Base-by-base conservation (phyloP, 2,888 invertebrate species). In the Villa cingulata region DNA sequence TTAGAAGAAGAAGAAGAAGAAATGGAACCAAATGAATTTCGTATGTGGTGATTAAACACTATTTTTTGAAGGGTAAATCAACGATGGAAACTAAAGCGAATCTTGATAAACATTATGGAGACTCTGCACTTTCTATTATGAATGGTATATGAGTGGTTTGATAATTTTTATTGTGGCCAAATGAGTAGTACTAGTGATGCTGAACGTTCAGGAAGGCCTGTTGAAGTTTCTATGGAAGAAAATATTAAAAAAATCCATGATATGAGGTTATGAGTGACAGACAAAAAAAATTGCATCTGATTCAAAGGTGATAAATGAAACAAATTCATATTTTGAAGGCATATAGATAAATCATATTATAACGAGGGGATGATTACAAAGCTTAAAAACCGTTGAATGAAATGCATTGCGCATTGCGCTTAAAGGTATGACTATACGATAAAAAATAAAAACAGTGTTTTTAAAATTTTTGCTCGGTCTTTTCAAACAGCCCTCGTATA, bases 91-190 rank as follows among this genome's bases (percentile, higher is more conserved):
- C 38, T 10, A 38, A 38, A 18, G 10, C 4, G 18, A 46, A n/a
- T 1, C 32, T 46, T 40, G 29, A 46, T 27, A 46, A 45, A 45
- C 38, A 45, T 16, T 45, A 39, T 40, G 45, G 45, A 6, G 45
- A 45, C 37, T 45, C 37, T 45, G 32, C 45, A 32, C 32, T 29
- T 17, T 39, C n/a, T 14, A 40, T 29, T 40, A 19, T n/a, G 15
- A 46, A 46, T 46, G 40, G 34, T 46, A 4, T 15, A 40, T 2
- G 29, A 40, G 40, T 46, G 36, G 32, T 46, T 46, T 40, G 23
- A 32, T 39, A 39, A 39, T 14, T n/a, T 39, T 20, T 18, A 18
- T 29, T 32, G 29, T 45, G 32, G 45, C 16, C 45, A 39, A 27
- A 46, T 39, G 9, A 46, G 45, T 34, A 46, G n/a, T n/a, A n/a